Evolutionary conservation across 2,113 vertebrate genomes (phyloP).

Genomic region (Ornithorhynchus anatinus): DNA sequence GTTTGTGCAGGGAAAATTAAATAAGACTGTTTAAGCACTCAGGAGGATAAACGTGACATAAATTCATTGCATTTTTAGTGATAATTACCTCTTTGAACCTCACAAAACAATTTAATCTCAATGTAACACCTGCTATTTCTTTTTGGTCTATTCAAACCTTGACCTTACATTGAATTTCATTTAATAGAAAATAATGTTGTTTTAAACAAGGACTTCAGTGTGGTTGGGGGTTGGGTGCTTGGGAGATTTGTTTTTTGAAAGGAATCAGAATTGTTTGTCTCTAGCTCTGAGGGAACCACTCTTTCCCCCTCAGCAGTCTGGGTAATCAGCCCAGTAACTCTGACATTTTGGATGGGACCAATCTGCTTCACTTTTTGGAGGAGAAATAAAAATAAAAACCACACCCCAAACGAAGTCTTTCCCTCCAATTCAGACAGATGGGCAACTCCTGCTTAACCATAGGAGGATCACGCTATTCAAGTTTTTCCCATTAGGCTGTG

Average conservation of each 20-base stretch:
- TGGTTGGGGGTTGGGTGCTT: slow-evolving; percentile 18
- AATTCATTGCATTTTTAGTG: slow-evolving; percentile 16
- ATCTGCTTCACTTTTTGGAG: no score
- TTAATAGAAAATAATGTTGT: slow-evolving; percentile 37
- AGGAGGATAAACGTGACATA: slow-evolving; percentile 17
- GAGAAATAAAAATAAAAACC: no score
- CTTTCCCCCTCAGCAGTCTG: no score
- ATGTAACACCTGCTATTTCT: slow-evolving; percentile 31
- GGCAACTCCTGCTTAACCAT: no score
- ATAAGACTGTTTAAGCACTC: slow-evolving; percentile 22
- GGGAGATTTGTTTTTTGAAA: no score
- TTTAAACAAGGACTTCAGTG: slow-evolving; percentile 35
- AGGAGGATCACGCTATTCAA: no score
- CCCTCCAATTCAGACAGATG: no score
- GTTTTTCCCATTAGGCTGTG: not conserved
- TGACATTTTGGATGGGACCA: no score
- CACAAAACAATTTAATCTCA: slow-evolving; percentile 30
- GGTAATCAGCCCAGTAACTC: no score
- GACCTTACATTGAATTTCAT: slow-evolving; percentile 32
- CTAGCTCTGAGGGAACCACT: no score
- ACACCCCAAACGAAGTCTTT: no score
- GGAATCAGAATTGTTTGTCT: no score
- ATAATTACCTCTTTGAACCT: slow-evolving; percentile 38
- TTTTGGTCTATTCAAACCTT: slow-evolving; percentile 26
- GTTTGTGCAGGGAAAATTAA: slow-evolving; percentile 50